Conservation (phyloP, 1,140 invertebrate species). For the Theocolax elegans region DNA sequence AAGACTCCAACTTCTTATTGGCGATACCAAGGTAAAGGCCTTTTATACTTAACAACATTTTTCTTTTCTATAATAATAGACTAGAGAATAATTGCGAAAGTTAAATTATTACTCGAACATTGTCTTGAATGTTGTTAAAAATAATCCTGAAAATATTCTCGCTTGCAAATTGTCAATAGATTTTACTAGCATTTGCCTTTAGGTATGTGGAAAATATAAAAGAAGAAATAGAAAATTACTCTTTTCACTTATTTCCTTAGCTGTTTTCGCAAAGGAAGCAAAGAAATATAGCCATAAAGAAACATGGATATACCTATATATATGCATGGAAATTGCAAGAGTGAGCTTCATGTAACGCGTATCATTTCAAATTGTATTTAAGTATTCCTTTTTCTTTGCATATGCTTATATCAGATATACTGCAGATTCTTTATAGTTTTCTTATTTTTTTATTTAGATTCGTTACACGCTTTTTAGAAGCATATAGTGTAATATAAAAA, state of each 20-base stretch:
- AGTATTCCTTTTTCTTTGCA: too few species aligned
- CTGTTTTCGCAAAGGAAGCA: slow-evolving; percentile 49
- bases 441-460: slow-evolving; percentile 46
- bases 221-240: background rate
- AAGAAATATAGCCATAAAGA: slow-evolving; percentile 57
- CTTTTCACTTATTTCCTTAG: background rate
- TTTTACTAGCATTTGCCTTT: background rate
- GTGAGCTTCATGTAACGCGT: slow-evolving; percentile 31
- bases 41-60: too few species aligned
- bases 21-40: too few species aligned
- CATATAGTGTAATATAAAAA: slow-evolving; percentile 21
- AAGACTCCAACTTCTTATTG: too few species aligned
- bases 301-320: slow-evolving; percentile 54
- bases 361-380: too few species aligned
- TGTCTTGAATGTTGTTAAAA: background rate
- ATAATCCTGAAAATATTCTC: background rate
- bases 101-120: background rate
- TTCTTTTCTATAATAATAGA: too few species aligned
- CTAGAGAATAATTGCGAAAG: too few species aligned
- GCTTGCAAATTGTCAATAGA: background rate
- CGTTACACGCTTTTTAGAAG: slow-evolving; percentile 45
- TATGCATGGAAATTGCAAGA: slow-evolving; percentile 59
- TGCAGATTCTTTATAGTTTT: too few species aligned
- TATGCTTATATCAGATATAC: too few species aligned
- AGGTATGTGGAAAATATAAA: background rate